A percentile compares a stretch with the other conserved stretches of the same genome.
These are phyloP conservation scores for Cervus canadensis DNA, from an alignment of 2,113 vertebrate genomes.

Conservation along the genomic window DNA sequence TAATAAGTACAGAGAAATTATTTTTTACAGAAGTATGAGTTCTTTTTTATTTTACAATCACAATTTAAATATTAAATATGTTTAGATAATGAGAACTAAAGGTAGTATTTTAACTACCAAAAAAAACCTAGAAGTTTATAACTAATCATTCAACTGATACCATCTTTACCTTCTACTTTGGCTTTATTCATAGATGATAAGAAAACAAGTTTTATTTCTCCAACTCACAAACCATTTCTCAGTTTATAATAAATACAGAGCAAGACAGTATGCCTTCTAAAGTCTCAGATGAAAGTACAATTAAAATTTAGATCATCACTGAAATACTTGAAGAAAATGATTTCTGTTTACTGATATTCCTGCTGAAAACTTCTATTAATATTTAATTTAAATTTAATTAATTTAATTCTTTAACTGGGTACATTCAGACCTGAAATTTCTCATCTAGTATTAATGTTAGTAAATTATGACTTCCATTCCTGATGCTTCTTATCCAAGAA, in stretches of 20 bases:
- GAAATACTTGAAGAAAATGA: constrained; percentile 1
- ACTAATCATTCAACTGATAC: neutral
- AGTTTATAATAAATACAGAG: neutral
- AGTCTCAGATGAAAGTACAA: neutral
- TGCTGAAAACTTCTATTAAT: constrained; percentile 1
- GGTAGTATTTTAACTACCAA: neutral
- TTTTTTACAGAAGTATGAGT: neutral
- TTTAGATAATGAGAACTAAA: neutral
- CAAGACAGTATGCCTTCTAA: neutral
- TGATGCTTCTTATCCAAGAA: neutral
- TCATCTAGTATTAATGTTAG: constrained; percentile 5
- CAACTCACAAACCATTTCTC: constrained; percentile 24
- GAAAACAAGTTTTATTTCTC: neutral
- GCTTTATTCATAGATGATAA: neutral
- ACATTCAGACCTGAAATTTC: constrained; percentile 27
- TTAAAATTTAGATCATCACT: constrained; percentile 21
- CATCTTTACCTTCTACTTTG: neutral
- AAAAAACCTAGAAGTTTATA: neutral
- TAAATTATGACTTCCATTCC: neutral
- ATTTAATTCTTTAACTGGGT: neutral
- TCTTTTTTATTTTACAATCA: neutral
- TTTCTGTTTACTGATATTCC: neutral
- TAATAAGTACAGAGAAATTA: neutral
- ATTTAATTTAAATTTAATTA: neutral
- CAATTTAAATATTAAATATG: neutral